A percentile compares a stretch with the other conserved stretches of the same genome.
phyloP scores from a whole-genome alignment of 2,113 vertebrate species.

The Bos javanicus region DNA sequence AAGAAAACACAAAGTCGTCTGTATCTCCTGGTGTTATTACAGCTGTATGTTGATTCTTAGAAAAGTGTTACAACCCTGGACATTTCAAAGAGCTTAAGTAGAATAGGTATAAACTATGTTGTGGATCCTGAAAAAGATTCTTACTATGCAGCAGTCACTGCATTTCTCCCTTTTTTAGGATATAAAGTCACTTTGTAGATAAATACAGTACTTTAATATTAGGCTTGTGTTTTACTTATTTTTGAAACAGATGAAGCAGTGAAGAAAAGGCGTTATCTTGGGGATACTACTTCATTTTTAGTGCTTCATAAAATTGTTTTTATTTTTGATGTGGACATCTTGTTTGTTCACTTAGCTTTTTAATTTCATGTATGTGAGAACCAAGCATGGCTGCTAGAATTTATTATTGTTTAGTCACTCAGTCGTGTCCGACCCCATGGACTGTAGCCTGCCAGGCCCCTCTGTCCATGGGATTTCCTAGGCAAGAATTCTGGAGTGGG shows the following conservation, averaged over 20 bases:
- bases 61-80: not conserved
- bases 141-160: not conserved
- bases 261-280: not conserved
- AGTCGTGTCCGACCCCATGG: not conserved
- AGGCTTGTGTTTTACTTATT: constrained; percentile 14
- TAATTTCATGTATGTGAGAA: not conserved
- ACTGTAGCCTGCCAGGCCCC: not conserved
- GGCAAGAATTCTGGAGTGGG: not conserved
- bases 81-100: not conserved
- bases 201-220: not conserved
- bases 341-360: constrained; percentile 1
- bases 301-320: not conserved
- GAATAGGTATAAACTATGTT: not conserved
- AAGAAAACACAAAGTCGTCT: constrained; percentile 22
- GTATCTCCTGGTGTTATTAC: not conserved
- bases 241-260: not conserved
- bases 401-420: not conserved
- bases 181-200: constrained; percentile 11
- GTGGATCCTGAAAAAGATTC: not conserved
- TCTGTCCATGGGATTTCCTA: not conserved
- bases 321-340: not conserved
- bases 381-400: not conserved
- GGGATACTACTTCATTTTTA: not conserved
- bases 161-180: not conserved
- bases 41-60: not conserved